Conservation (phyloP, 2,797 vertebrate species). For the Tenualosa ilisha region DNA sequence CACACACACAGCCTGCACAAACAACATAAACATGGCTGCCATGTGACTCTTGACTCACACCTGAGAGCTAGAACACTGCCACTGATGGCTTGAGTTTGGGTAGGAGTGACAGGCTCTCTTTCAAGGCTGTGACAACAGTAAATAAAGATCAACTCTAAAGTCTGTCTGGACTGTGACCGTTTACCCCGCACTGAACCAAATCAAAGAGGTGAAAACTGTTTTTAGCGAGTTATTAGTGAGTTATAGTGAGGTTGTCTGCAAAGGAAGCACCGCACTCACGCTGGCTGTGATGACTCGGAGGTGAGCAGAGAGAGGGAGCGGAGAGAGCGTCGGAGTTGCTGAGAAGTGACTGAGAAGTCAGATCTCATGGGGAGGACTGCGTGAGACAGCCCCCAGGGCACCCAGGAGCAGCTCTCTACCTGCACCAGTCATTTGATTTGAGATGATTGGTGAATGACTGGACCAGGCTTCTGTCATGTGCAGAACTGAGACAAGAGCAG, state of each 20-base stretch:
- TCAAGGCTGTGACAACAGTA: not conserved
- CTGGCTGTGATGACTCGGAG: not conserved
- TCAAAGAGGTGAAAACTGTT: too few species aligned
- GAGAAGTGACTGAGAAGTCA: not conserved
- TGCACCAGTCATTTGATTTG: not conserved
- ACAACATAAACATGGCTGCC: not conserved
- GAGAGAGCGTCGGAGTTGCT: too few species aligned
- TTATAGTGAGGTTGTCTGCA: not conserved
- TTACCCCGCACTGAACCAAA: not conserved
- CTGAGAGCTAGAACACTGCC: not conserved
- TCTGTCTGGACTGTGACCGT: too few species aligned
- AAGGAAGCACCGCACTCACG: not conserved
- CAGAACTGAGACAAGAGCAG: not conserved
- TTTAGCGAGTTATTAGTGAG: not conserved
- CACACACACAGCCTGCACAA: not conserved
- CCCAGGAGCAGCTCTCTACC: not conserved
- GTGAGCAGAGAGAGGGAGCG: too few species aligned
- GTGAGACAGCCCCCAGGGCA: not conserved
- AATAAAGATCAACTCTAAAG: not conserved
- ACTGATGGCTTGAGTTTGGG: not conserved
- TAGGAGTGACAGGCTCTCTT: not conserved
- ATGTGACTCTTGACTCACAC: not conserved
- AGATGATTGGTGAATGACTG: conserved; percentile 2
- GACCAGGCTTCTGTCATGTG: not conserved
- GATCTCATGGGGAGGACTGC: not conserved